Evolutionary conservation across 2,888 invertebrate species (phyloP).

Genomic region (Coremacera marginata): DNA sequence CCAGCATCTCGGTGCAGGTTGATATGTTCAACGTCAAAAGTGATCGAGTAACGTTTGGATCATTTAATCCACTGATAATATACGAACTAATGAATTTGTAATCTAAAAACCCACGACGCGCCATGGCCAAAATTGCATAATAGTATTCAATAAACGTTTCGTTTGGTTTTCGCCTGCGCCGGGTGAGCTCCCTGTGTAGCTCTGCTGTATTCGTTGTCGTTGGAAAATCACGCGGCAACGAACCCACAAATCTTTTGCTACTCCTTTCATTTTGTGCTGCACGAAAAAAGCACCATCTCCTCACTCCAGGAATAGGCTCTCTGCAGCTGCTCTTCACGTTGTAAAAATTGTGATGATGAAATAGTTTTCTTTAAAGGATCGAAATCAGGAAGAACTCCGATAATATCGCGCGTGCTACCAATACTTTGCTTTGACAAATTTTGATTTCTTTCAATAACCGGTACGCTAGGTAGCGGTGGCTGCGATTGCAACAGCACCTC

Average conservation of each 20-base stretch:
- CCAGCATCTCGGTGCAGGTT: conserved; percentile 38
- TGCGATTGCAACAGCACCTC: background rate
- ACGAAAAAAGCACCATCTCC: conserved; percentile 17
- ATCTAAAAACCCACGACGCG: conserved; percentile 41
- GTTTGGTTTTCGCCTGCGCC: conserved; percentile 28
- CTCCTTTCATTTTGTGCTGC: conserved; percentile 31
- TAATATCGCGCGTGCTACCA: background rate
- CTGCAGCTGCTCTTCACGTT: background rate
- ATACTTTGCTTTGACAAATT: background rate
- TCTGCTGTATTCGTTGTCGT: background rate
- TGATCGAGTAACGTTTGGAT: conserved; percentile 38
- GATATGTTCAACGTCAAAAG: conserved; percentile 39
- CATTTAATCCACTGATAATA: conserved; percentile 45
- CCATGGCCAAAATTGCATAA: conserved; percentile 43
- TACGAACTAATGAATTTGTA: conserved; percentile 46
- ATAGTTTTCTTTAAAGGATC: conserved; percentile 22
- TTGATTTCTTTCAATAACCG: background rate
- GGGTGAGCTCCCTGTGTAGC: background rate
- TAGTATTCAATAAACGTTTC: conserved; percentile 44
- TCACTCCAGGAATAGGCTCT: conserved; percentile 14
- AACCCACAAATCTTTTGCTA: conserved; percentile 12
- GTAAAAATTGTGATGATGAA: conserved; percentile 14
- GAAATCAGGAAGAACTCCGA: conserved; percentile 2
- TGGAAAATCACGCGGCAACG: background rate
- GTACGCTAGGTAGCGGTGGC: background rate